phyloP scores from a whole-genome alignment of 2,113 vertebrate genomes.

The Tragelaphus strepsiceros region DNA sequence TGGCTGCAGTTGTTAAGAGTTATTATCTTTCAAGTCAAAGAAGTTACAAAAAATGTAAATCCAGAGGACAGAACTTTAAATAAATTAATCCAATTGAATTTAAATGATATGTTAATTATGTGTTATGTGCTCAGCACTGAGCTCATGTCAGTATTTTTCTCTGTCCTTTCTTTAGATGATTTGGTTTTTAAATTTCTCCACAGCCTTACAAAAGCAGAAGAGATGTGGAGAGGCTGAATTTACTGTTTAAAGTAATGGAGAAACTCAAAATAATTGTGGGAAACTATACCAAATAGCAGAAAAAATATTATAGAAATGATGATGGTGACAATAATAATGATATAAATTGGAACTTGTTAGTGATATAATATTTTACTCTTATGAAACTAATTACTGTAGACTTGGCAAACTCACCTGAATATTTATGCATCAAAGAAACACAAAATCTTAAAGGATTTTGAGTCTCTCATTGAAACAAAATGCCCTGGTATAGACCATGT shows the following conservation, averaged over 20 bases:
- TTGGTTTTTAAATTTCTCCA: not conserved
- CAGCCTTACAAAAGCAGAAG: not conserved
- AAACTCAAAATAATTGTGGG: not conserved
- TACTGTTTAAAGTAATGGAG: not conserved
- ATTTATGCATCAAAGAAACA: not conserved
- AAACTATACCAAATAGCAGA: not conserved
- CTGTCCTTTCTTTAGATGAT: not conserved
- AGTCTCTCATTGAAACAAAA: not conserved
- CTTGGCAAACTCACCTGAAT: not conserved
- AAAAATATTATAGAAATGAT: not conserved
- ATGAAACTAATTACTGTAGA: not conserved
- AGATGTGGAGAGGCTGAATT: not conserved
- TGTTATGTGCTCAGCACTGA: not conserved
- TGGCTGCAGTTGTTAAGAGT: slow-evolving; percentile 27
- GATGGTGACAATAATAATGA: not conserved
- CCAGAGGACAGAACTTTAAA: not conserved
- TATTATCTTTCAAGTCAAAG: slow-evolving; percentile 35
- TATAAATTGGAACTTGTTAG: not conserved
- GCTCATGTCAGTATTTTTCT: not conserved
- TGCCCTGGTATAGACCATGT: not conserved
- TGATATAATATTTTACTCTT: not conserved
- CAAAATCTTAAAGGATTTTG: not conserved
- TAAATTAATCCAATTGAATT: slow-evolving; percentile 45
- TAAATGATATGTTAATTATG: slow-evolving; percentile 21
- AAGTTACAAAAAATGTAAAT: not conserved